These are phyloP conservation scores for Phalacrocorax pelagicus DNA, from an alignment of 2,113 vertebrate species.

Conservation along the genomic window DNA sequence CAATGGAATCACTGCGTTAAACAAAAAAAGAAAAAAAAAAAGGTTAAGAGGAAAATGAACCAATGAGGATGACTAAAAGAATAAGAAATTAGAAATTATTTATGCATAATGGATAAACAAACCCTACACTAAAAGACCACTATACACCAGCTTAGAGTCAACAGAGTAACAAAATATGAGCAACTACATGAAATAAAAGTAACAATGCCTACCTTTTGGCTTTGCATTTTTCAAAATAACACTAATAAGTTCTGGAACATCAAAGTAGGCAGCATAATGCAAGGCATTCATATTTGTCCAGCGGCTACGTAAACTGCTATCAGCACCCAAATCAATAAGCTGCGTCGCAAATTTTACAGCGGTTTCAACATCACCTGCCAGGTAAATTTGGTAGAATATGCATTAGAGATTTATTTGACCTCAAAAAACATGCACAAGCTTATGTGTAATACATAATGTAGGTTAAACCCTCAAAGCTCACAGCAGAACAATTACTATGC, in stretches of 20 bases:
- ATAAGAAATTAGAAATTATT: not conserved
- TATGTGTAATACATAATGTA: not conserved
- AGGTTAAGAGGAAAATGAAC: not conserved
- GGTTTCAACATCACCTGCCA: constrained; percentile 88
- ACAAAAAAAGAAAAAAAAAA: not conserved
- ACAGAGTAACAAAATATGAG: not conserved
- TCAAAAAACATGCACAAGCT: not conserved
- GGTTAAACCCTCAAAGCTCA: not conserved
- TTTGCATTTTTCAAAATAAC: constrained; percentile 89
- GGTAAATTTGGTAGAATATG: not conserved
- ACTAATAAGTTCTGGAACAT: constrained; percentile 90
- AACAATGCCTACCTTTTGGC: constrained; percentile 84
- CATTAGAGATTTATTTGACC: not conserved
- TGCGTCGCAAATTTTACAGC: constrained; percentile 87
- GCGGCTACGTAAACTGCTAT: constrained; percentile 88
- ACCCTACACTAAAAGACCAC: not conserved
- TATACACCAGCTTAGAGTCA: not conserved
- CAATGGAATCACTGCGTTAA: not conserved
- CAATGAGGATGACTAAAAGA: not conserved
- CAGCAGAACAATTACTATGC: not conserved
- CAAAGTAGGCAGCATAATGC: constrained; percentile 97
- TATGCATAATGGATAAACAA: not conserved
- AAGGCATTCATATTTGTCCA: constrained; percentile 99
- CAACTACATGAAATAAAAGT: not conserved
- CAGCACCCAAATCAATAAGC: constrained; percentile 88